Percentiles rank a stretch among this genome's conserved stretches.
Evolutionary conservation across 2,888 invertebrate genomes (phyloP).

Genomic region (Elysia crispata): DNA sequence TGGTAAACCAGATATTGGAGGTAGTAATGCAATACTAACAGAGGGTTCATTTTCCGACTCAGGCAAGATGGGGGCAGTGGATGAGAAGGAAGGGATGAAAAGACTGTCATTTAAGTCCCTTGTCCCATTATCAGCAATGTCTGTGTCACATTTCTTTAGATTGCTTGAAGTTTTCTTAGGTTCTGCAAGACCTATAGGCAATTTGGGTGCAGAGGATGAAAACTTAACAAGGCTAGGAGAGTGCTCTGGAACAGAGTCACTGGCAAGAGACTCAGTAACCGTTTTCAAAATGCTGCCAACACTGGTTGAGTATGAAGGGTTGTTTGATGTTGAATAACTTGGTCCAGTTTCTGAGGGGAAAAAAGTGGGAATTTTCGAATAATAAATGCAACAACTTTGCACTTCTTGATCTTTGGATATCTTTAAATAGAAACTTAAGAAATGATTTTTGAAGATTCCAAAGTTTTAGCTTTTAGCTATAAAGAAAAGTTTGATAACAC

Average conservation of each 20-base stretch:
- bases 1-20: constrained; percentile 25
- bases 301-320: background rate
- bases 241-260: constrained; percentile 16
- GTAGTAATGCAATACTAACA: background rate
- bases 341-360: constrained; percentile 32
- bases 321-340: constrained; percentile 25
- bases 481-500: too few species aligned
- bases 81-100: constrained; percentile 48
- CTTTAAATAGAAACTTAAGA: too few species aligned
- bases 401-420: too few species aligned
- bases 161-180: constrained; percentile 16
- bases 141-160: too few species aligned
- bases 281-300: too few species aligned
- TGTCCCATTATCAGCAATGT: too few species aligned
- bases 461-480: too few species aligned
- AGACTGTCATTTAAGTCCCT: too few species aligned
- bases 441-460: too few species aligned
- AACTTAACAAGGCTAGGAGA: constrained; percentile 14
- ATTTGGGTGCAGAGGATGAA: constrained; percentile 6
- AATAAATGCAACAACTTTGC: too few species aligned
- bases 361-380: background rate
- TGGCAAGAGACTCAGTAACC: too few species aligned
- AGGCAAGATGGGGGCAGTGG: constrained; percentile 28
- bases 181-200: constrained; percentile 26
- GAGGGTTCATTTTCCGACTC: constrained; percentile 28